Percentiles rank a stretch among this genome's conserved stretches.
Conservation (phyloP, 2,888 invertebrate genomes). For the Chrysomela aeneicollis region DNA sequence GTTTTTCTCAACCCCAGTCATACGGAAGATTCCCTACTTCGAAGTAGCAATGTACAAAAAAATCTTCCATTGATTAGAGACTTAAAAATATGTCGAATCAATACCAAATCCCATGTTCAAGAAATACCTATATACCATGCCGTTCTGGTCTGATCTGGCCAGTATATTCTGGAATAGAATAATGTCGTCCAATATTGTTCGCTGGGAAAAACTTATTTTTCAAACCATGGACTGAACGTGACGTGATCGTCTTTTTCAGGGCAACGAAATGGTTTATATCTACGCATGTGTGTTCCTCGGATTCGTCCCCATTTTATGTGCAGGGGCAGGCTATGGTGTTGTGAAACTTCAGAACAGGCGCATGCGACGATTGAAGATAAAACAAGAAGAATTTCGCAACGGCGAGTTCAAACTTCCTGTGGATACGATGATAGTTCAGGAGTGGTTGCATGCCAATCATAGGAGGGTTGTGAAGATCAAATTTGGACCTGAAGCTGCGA, state of each 20-base stretch:
- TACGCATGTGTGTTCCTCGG: slow-evolving; percentile 91
- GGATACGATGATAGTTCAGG: slow-evolving; percentile 91
- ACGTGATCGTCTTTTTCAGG: slow-evolving; percentile 64
- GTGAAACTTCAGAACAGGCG: slow-evolving; percentile 91
- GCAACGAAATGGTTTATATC: slow-evolving; percentile 96
- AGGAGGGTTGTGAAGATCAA: slow-evolving; percentile 88
- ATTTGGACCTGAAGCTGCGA: slow-evolving; percentile 86
- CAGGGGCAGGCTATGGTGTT: slow-evolving; percentile 90
- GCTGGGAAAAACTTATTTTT: too few relatives aligned
- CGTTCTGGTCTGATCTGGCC: too few relatives aligned
- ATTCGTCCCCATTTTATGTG: slow-evolving; percentile 91
- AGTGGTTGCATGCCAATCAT: slow-evolving; percentile 93
- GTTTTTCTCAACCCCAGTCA: too few relatives aligned
- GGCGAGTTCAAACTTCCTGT: slow-evolving; percentile 72
- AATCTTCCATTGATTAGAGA: too few relatives aligned
- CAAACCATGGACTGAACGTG: too few relatives aligned
- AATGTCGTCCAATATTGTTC: too few relatives aligned
- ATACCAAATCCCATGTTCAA: too few relatives aligned
- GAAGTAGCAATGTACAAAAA: too few relatives aligned
- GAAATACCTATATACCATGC: too few relatives aligned
- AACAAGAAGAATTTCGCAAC: slow-evolving; percentile 74
- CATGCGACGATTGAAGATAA: slow-evolving; percentile 79
- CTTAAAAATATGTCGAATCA: too few relatives aligned
- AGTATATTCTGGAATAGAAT: too few relatives aligned
- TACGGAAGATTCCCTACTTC: too few relatives aligned